Percentiles rank a stretch among this genome's conserved stretches.
Conservation (phyloP, 2,797 vertebrate genomes). For the Agapornis canus region DNA sequence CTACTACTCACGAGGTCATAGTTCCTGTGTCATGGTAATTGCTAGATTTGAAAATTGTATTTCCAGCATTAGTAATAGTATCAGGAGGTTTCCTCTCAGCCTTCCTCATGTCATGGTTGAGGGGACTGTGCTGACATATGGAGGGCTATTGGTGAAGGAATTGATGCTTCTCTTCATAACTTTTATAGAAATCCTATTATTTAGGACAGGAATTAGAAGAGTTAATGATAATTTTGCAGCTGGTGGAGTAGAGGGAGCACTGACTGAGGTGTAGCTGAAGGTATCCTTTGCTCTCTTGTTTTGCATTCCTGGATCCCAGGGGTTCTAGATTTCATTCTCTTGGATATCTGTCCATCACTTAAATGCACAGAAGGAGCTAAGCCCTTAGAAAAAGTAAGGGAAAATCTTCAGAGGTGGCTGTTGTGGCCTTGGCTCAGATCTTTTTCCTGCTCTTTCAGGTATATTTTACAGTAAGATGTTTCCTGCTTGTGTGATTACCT, state of each 20-base stretch:
- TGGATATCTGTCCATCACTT: not conserved
- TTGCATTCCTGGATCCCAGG: not conserved
- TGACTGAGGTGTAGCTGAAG: not conserved
- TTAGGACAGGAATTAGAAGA: not conserved
- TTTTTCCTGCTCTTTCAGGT: not conserved
- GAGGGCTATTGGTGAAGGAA: not conserved
- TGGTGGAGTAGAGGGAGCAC: not conserved
- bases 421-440: not conserved
- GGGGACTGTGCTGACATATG: not conserved
- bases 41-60: not conserved
- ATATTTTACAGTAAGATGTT: not conserved
- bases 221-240: not conserved
- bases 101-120: accelerated
- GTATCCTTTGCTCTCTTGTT: not conserved
- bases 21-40: not conserved
- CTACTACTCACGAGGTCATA: not conserved
- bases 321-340: not conserved
- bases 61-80: not conserved
- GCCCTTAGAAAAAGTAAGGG: not conserved
- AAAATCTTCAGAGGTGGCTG: not conserved
- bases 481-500: not conserved
- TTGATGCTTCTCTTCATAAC: not conserved
- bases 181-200: not conserved
- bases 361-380: not conserved
- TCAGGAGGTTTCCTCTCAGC: not conserved